phyloP scores from a whole-genome alignment of 2,113 vertebrate genomes.

The Heteronetta atricapilla region DNA sequence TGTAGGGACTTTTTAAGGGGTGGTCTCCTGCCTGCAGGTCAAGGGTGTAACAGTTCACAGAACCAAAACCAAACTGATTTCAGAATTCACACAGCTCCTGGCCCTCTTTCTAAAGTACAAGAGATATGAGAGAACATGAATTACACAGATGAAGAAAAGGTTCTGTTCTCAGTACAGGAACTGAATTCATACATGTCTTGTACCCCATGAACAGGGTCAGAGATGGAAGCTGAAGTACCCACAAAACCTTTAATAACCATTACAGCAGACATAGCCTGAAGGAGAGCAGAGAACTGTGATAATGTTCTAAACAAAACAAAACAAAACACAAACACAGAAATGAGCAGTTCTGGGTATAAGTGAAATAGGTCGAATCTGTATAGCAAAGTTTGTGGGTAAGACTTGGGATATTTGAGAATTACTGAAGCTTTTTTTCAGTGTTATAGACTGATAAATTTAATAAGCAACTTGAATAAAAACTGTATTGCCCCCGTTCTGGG shows the following conservation, averaged over 20 bases:
- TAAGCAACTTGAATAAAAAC: neutral
- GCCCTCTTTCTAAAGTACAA: conserved; percentile 16
- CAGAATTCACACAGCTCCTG: conserved; percentile 10
- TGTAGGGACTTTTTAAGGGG: conserved; percentile 31
- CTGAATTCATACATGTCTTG: neutral
- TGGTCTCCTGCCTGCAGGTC: conserved; percentile 5
- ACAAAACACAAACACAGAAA: neutral
- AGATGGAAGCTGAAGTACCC: neutral
- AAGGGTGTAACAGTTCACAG: conserved; percentile 21
- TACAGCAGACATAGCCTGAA: neutral
- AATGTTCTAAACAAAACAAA: neutral
- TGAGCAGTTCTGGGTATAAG: neutral
- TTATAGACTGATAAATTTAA: neutral
- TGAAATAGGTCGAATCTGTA: neutral
- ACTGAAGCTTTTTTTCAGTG: neutral
- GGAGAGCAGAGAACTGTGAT: neutral
- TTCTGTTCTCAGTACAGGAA: neutral
- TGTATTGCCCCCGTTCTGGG: neutral
- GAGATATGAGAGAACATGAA: neutral
- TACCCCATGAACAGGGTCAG: neutral
- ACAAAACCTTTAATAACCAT: neutral
- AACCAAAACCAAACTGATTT: neutral
- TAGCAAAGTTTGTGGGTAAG: neutral
- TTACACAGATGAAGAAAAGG: conserved; percentile 3
- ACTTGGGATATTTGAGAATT: neutral